Conservation (phyloP, 2,797 vertebrate species). For the Pseudochirops cupreus region DNA sequence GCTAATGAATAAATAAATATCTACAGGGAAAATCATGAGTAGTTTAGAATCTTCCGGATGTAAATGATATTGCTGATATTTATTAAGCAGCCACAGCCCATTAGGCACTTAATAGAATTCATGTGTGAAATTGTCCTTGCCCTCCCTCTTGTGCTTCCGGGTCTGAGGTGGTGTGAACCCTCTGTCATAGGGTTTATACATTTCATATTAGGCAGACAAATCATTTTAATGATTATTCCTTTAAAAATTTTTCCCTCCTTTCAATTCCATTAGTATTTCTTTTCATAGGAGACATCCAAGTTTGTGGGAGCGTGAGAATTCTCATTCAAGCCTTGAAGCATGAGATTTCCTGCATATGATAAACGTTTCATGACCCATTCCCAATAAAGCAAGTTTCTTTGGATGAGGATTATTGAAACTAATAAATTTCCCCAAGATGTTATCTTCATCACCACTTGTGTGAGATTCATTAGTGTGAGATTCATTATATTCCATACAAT, state of each 20-base stretch:
- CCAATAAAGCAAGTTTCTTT: background rate
- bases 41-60: background rate
- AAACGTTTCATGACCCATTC: conserved; percentile 43
- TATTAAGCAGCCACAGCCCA: background rate
- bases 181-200: background rate
- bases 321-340: conserved; percentile 28
- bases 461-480: conserved; percentile 3
- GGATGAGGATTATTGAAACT: conserved; percentile 22
- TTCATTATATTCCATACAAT: background rate
- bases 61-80: background rate
- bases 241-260: background rate
- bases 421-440: background rate
- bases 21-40: background rate
- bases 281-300: background rate
- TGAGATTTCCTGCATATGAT: conserved; percentile 41
- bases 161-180: background rate
- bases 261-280: background rate
- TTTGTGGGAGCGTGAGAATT: conserved; percentile 5
- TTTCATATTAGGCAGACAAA: background rate
- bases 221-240: background rate
- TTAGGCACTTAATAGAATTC: background rate
- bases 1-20: background rate
- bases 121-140: background rate
- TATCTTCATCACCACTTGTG: background rate
- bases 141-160: background rate